Conservation (phyloP, 1,140 invertebrate genomes). For the Mamestra configurata region DNA sequence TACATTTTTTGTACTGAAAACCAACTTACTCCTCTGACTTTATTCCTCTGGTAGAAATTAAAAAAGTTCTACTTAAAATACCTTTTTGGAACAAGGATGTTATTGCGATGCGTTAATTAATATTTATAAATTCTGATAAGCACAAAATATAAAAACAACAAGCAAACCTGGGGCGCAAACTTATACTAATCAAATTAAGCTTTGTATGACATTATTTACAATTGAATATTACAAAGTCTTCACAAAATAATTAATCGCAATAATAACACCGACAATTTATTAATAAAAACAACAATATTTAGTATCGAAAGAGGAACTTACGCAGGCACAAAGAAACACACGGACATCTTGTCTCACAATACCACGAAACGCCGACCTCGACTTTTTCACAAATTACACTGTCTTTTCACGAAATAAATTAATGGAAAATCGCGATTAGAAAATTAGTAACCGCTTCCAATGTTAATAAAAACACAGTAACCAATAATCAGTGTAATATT, state of each 20-base stretch:
- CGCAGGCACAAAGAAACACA: slow-evolving; percentile 86
- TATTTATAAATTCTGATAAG: too few relatives aligned
- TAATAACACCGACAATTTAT: background rate
- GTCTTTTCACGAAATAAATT: slow-evolving; percentile 58
- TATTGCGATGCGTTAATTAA: background rate
- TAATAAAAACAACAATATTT: slow-evolving; percentile 19
- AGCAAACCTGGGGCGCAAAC: background rate
- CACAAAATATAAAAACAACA: slow-evolving; percentile 3
- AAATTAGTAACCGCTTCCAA: slow-evolving; percentile 78
- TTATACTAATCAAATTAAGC: background rate
- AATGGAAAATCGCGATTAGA: slow-evolving; percentile 64
- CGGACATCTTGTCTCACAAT: slow-evolving; percentile 83
- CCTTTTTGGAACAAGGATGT: too few relatives aligned
- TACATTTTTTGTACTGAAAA: too few relatives aligned
- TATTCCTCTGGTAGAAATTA: too few relatives aligned
- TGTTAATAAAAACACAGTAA: slow-evolving; percentile 83
- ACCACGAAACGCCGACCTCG: slow-evolving; percentile 60
- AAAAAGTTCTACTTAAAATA: too few relatives aligned
- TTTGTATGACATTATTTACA: background rate
- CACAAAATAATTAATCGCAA: background rate
- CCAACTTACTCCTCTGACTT: too few relatives aligned
- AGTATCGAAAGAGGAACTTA: slow-evolving; percentile 71
- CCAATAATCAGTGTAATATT: slow-evolving; percentile 87
- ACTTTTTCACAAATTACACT: slow-evolving; percentile 52
- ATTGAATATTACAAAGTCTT: background rate